Conservation (phyloP, 2,797 vertebrate species). For the Florisuga fusca region DNA sequence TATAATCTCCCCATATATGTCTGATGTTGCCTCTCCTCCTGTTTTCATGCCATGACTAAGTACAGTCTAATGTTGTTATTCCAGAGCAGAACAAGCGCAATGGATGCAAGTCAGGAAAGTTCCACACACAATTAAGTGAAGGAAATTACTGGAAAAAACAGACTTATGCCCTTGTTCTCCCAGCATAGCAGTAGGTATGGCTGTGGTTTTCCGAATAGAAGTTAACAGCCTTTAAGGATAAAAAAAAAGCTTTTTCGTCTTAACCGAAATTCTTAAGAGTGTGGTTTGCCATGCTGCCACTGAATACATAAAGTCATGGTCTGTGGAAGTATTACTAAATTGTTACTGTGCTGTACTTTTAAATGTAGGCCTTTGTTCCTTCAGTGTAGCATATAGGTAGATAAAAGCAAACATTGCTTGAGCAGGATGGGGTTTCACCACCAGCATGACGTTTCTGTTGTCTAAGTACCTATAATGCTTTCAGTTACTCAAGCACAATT, state of each 20-base stretch:
- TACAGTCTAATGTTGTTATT: not conserved
- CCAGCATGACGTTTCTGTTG: not conserved
- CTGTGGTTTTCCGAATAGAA: not conserved
- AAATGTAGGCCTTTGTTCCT: not conserved
- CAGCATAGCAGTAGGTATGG: not conserved
- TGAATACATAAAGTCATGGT: not conserved
- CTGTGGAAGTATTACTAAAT: conserved; percentile 8
- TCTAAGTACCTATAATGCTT: conserved; percentile 11
- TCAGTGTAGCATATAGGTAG: not conserved
- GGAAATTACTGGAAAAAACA: not conserved
- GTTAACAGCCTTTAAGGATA: not conserved
- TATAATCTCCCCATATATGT: not conserved
- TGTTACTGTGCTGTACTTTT: not conserved
- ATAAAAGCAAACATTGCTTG: not conserved
- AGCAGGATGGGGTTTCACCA: not conserved
- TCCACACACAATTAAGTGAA: not conserved
- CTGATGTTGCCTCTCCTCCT: not conserved
- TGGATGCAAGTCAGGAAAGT: not conserved
- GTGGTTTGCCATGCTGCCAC: not conserved
- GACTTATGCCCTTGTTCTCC: not conserved
- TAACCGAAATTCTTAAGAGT: not conserved
- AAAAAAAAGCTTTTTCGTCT: not conserved
- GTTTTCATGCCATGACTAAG: not conserved
- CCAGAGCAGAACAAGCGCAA: not conserved
- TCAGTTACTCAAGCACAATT: conserved; percentile 2